These are phyloP conservation scores for Synergus umbraculus DNA, from an alignment of 2,888 invertebrate species.

Conservation along the genomic window DNA sequence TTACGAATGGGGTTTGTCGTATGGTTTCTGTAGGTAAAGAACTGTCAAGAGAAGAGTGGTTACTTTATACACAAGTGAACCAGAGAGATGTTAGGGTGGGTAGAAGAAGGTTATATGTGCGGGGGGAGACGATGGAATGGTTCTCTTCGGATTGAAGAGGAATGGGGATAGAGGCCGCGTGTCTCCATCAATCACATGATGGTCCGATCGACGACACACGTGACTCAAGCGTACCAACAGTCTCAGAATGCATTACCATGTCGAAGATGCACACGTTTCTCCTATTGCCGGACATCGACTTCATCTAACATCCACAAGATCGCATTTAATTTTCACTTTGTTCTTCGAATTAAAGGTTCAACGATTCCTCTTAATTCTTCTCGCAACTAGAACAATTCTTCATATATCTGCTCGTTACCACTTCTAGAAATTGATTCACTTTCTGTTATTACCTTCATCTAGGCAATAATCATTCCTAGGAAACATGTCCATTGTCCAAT, in stretches of 20 bases:
- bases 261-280: constrained; percentile 57
- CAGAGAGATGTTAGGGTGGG: constrained; percentile 16
- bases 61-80: background rate
- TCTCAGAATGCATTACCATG: constrained; percentile 73
- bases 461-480: background rate
- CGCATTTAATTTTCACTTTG: constrained; percentile 33
- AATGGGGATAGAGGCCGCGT: constrained; percentile 70
- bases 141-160: constrained; percentile 64
- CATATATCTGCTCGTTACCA: background rate
- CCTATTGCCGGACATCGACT: constrained; percentile 54
- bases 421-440: background rate
- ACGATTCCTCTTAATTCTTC: constrained; percentile 1
- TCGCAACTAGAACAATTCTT: background rate
- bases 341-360: constrained; percentile 6
- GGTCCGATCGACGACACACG: constrained; percentile 72
- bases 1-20: constrained; percentile 10
- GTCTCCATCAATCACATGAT: constrained; percentile 75
- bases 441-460: background rate
- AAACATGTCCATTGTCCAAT: background rate
- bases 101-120: constrained; percentile 50
- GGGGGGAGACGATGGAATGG: constrained; percentile 62
- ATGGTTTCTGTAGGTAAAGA: constrained; percentile 13
- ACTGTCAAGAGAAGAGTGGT: constrained; percentile 24
- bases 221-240: constrained; percentile 63
- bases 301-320: constrained; percentile 43